Conservation (phyloP, 1,140 invertebrate species). For the Heliothis subflexa region DNA sequence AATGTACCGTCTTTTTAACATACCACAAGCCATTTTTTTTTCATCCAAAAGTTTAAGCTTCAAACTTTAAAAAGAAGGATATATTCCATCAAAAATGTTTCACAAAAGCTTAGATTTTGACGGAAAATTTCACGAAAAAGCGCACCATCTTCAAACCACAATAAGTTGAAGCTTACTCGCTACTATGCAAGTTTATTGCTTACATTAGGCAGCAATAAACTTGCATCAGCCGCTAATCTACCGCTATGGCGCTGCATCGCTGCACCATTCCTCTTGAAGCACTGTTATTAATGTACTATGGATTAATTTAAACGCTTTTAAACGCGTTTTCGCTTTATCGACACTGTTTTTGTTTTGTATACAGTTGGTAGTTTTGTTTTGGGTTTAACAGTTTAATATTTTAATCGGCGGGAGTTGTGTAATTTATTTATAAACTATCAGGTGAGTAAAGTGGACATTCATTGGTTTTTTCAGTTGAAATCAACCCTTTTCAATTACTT, state of each 20-base stretch:
- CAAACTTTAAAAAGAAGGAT: no score
- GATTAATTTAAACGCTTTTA: conserved; percentile 40
- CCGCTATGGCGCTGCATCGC: conserved; percentile 30
- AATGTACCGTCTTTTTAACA: no score
- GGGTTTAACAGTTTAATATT: neutral
- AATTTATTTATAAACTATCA: no score
- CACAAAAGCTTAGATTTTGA: conserved; percentile 31
- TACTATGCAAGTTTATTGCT: no score
- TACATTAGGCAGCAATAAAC: conserved; percentile 55
- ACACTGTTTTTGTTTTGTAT: conserved; percentile 16
- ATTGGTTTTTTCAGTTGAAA: no score
- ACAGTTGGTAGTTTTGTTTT: neutral
- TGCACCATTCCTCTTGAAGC: neutral
- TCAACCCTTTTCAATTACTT: no score
- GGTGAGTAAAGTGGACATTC: no score
- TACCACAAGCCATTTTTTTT: no score
- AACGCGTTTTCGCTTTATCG: conserved; percentile 39
- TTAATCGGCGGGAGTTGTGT: no score
- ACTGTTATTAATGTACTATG: conserved; percentile 52
- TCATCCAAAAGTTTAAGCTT: no score
- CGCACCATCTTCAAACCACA: conserved; percentile 31
- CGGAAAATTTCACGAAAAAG: conserved; percentile 15
- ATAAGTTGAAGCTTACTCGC: conserved; percentile 41
- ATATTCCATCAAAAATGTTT: no score
- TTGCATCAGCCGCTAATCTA: conserved; percentile 56